Conservation (phyloP, 2,113 vertebrate species). For the Ictalurus punctatus region DNA sequence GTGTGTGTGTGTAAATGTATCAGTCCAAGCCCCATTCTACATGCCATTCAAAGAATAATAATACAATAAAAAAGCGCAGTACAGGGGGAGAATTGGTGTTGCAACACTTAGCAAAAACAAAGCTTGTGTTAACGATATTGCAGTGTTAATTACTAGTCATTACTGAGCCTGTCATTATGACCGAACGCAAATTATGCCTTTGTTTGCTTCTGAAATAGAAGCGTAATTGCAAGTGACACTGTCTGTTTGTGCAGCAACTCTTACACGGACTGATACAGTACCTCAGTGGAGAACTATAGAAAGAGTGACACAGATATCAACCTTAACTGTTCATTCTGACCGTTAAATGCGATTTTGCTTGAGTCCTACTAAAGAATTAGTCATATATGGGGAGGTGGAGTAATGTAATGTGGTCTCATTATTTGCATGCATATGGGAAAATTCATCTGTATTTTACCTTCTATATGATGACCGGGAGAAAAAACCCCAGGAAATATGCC, state of each 20-base stretch:
- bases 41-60: slow-evolving; percentile 39
- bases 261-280: background rate
- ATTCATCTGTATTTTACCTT: no score
- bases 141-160: slow-evolving; percentile 35
- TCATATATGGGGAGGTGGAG: background rate
- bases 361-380: background rate
- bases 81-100: slow-evolving; percentile 8
- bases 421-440: background rate
- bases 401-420: background rate
- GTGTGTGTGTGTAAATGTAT: slow-evolving; percentile 25
- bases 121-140: slow-evolving; percentile 19
- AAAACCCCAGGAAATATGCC: background rate
- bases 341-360: background rate
- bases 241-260: slow-evolving; percentile 6
- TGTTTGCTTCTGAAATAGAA: slow-evolving; percentile 37
- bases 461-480: background rate
- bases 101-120: slow-evolving; percentile 30
- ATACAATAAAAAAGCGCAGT: slow-evolving; percentile 33
- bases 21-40: slow-evolving; percentile 5
- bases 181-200: slow-evolving; percentile 26
- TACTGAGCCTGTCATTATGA: slow-evolving; percentile 29
- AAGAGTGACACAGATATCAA: background rate
- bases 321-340: background rate
- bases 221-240: slow-evolving; percentile 19
- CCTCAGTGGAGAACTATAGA: background rate